phyloP scores from a whole-genome alignment of 2,888 invertebrate genomes.

The Tiphia femorata region DNA sequence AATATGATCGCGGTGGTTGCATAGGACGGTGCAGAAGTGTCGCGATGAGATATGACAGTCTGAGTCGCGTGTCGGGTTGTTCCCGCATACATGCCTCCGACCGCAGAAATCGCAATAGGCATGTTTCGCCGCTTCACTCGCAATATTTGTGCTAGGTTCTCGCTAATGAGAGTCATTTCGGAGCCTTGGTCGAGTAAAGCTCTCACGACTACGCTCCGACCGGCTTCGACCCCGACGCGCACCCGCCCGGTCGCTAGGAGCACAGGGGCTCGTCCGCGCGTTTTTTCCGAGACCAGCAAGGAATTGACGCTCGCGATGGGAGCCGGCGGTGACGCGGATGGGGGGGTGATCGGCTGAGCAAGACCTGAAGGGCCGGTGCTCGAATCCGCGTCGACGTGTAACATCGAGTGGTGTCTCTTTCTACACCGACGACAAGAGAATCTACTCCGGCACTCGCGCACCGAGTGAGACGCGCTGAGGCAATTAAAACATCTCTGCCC shows the following conservation, averaged over 20 bases:
- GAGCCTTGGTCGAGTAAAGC: constrained; percentile 3
- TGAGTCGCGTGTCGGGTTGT: not conserved
- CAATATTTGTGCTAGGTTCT: not conserved
- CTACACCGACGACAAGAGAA: too few relatives aligned
- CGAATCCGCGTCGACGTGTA: too few relatives aligned
- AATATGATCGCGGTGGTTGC: not conserved
- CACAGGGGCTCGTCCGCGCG: too few relatives aligned
- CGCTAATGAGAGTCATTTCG: not conserved
- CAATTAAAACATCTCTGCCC: too few relatives aligned
- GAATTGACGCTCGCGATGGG: too few relatives aligned
- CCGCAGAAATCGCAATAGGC: not conserved
- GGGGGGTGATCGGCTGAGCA: too few relatives aligned
- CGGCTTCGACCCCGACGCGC: not conserved
- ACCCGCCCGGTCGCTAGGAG: not conserved
- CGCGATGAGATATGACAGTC: not conserved
- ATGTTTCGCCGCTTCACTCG: not conserved
- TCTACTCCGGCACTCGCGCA: too few relatives aligned
- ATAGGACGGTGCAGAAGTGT: not conserved
- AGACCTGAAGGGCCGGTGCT: too few relatives aligned
- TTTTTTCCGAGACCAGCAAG: too few relatives aligned
- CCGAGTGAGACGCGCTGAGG: too few relatives aligned
- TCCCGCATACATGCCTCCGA: not conserved
- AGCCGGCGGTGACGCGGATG: too few relatives aligned
- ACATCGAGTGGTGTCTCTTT: too few relatives aligned
- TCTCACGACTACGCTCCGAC: not conserved